Base-by-base conservation (phyloP, 2,888 invertebrate genomes). In the Augiades crinisus region DNA sequence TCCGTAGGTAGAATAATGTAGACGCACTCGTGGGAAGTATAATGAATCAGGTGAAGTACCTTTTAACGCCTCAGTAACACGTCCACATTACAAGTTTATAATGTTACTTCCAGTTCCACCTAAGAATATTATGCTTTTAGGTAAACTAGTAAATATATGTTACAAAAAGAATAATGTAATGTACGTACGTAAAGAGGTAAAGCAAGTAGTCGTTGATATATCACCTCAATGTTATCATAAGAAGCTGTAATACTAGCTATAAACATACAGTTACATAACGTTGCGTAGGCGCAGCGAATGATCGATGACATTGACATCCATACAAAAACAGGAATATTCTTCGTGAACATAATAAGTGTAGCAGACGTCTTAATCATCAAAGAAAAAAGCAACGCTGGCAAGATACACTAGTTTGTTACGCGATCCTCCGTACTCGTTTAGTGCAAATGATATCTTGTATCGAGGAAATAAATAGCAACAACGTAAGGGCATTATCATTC, bases 21-120 rank as follows among this genome's bases (percentile, higher is more conserved):
- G 59, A 63, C 56, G 43, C 14, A 57, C 59, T 60, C 72, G 69
- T 72, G 72, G 68, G 74, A 75, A 70, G 58, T 56, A 51, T 58
- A 49, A 47, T 59, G 47, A 56, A 58, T 51, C 46, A 47, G 52
- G 47, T 49, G 43, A 50, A 52, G 19, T 34, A 22, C 27, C 49
- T 41, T 43, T 50, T 41, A 41, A 41, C 41, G 49, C 31, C 24
- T 49, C 33, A 33, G 24, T 41, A 49, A 49, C 34, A 17, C 24
- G 17, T 19, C 14, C 24, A 41, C 34, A 19, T 44, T 44, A n/a
- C n/a, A n/a, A n/a, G n/a, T n/a, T n/a, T n/a, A n/a, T n/a, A n/a
- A n/a, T n/a, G n/a, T n/a, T n/a, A n/a, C n/a, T n/a, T n/a, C n/a
- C n/a, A n/a, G n/a, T n/a, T n/a, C n/a, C n/a, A n/a, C n/a, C n/a